Percentiles rank a stretch among this genome's conserved stretches.
These are phyloP conservation scores for Formica exsecta DNA, from an alignment of 1,140 invertebrate genomes.

Conservation along the genomic window DNA sequence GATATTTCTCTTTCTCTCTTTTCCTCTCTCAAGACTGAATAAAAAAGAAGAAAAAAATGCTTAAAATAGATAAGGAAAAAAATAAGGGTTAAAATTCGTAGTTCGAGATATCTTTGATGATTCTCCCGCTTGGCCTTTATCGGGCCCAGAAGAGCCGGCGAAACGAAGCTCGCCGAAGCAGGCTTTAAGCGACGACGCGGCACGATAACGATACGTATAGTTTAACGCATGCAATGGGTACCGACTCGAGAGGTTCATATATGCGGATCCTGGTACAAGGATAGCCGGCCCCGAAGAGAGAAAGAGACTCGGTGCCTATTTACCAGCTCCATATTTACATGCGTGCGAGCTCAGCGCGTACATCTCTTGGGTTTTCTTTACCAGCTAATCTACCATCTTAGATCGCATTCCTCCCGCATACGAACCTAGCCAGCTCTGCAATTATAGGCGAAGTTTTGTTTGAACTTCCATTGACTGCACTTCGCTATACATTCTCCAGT, in stretches of 20 bases:
- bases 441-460: constrained; percentile 58
- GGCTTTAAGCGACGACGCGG: constrained; percentile 65
- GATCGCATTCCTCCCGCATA: constrained; percentile 69
- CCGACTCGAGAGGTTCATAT: constrained; percentile 46
- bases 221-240: constrained; percentile 53
- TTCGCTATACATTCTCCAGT: neutral
- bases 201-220: constrained; percentile 72
- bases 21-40: too few relatives aligned
- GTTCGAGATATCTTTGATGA: neutral
- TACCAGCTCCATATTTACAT: constrained; percentile 77
- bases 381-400: constrained; percentile 81
- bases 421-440: constrained; percentile 46
- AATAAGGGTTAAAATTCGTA: neutral
- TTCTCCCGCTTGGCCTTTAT: neutral
- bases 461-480: constrained; percentile 48
- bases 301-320: constrained; percentile 64
- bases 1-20: too few relatives aligned
- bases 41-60: too few relatives aligned
- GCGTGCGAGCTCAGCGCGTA: constrained; percentile 56
- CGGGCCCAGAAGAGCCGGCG: neutral
- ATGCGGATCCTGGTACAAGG: constrained; percentile 67
- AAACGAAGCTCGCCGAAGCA: constrained; percentile 8
- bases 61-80: too few relatives aligned
- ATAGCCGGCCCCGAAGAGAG: neutral
- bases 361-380: constrained; percentile 71